Conservation (phyloP, 2,888 invertebrate genomes). For the Ornithoptera alexandrae region DNA sequence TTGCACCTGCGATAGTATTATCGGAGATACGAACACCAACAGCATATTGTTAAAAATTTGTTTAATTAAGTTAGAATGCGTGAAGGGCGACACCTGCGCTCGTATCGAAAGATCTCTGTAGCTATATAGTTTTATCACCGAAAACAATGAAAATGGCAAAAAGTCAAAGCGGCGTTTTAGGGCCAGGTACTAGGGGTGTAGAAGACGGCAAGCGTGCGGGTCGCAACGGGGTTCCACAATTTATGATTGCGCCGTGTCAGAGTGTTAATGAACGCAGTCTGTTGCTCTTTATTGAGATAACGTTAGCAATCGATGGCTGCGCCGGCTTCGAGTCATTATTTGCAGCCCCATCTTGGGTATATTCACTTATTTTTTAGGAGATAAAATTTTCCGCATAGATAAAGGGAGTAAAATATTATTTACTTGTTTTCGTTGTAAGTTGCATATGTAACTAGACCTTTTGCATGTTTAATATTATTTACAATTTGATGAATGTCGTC, state of each 20-base stretch:
- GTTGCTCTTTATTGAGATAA: conserved; percentile 79
- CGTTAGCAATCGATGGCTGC: conserved; percentile 60
- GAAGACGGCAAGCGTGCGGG: conserved; percentile 68
- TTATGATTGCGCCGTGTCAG: conserved; percentile 78
- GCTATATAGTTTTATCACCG: conserved; percentile 70
- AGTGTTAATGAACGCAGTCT: conserved; percentile 78
- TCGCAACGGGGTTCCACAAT: conserved; percentile 75
- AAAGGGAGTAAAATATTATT: not conserved
- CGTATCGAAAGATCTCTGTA: conserved; percentile 68
- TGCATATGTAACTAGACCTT: not conserved
- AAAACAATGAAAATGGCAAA: conserved; percentile 78
- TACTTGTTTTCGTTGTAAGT: not conserved
- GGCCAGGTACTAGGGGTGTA: conserved; percentile 55
- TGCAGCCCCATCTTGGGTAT: conserved; percentile 70
- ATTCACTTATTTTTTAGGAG: conserved; percentile 49
- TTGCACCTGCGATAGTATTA: conserved; percentile 64
- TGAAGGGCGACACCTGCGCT: conserved; percentile 74
- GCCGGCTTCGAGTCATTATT: conserved; percentile 65
- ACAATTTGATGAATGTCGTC: no score
- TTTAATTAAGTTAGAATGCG: conserved; percentile 73
- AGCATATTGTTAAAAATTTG: conserved; percentile 58
- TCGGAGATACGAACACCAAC: conserved; percentile 39
- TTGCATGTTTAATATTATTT: not conserved
- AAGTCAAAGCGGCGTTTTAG: conserved; percentile 67
- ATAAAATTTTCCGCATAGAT: not conserved